A percentile compares a stretch with the other conserved stretches of the same genome.
phyloP scores from a whole-genome alignment of 2,113 vertebrate genomes.

The Cercopithecus mona region DNA sequence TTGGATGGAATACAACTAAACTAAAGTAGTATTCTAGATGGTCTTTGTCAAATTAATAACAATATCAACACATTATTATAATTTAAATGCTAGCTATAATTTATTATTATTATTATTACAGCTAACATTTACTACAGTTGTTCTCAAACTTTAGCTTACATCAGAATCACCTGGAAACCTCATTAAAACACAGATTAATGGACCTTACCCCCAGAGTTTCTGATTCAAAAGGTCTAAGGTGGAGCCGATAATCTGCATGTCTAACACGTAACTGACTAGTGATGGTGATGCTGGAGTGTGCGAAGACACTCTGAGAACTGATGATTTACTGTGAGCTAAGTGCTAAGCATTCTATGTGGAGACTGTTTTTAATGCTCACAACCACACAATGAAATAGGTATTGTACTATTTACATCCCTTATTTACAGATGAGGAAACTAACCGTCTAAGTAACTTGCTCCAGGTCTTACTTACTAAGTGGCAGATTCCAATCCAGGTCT shows the following conservation, averaged over 20 bases:
- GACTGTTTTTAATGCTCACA: background rate
- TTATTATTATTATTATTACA: background rate
- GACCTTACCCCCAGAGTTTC: background rate
- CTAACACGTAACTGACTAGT: background rate
- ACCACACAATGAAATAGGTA: background rate
- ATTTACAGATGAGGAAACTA: background rate
- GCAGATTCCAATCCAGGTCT: background rate
- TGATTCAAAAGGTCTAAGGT: background rate
- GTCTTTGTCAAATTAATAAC: background rate
- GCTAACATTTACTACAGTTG: background rate
- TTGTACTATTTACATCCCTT: background rate
- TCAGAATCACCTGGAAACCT: background rate
- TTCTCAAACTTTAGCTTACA: background rate
- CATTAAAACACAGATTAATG: background rate
- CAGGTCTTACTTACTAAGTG: background rate
- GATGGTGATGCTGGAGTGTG: background rate
- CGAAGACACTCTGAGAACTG: background rate
- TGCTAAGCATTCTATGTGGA: background rate
- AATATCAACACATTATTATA: background rate
- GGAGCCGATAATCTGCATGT: background rate
- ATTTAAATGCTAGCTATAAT: background rate
- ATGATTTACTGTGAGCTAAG: background rate
- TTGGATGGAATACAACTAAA: background rate
- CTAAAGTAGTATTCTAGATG: background rate
- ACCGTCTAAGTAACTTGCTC: background rate